Evolutionary conservation across 2,888 invertebrate species (phyloP).

Genomic region (Cylloceria caligata): DNA sequence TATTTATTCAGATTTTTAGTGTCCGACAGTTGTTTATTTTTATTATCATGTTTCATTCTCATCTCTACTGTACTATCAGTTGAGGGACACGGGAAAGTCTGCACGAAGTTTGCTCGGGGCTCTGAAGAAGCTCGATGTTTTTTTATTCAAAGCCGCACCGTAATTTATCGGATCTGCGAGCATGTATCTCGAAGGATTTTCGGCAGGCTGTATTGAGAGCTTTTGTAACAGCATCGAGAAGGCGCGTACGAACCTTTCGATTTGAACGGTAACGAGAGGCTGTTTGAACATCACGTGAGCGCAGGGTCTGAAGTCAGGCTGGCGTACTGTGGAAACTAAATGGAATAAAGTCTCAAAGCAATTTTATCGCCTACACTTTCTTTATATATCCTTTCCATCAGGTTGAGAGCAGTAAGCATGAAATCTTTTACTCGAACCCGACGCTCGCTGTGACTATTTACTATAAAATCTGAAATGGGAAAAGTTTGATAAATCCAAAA

Average conservation of each 20-base stretch:
- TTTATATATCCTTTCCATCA: slow-evolving; percentile 27
- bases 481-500: slow-evolving; percentile 23
- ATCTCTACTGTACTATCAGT: neutral
- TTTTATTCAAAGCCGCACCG: slow-evolving; percentile 20
- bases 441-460: neutral
- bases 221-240: slow-evolving; percentile 20
- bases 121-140: neutral
- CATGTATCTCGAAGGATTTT: slow-evolving; percentile 15
- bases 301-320: neutral
- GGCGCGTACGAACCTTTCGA: slow-evolving; percentile 14
- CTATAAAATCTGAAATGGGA: slow-evolving; percentile 4
- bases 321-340: neutral
- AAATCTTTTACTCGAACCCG: neutral
- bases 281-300: slow-evolving; percentile 13
- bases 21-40: too few relatives aligned
- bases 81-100: neutral
- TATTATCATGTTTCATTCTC: too few relatives aligned
- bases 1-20: too few relatives aligned
- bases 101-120: neutral
- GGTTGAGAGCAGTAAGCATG: slow-evolving; percentile 8
- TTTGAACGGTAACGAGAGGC: slow-evolving; percentile 17
- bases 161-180: slow-evolving; percentile 29
- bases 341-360: slow-evolving; percentile 22
- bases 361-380: slow-evolving; percentile 34
- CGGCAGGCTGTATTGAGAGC: slow-evolving; percentile 3